These are phyloP conservation scores for Nycticebus coucang DNA, from an alignment of 2,113 vertebrate genomes.

Conservation along the genomic window DNA sequence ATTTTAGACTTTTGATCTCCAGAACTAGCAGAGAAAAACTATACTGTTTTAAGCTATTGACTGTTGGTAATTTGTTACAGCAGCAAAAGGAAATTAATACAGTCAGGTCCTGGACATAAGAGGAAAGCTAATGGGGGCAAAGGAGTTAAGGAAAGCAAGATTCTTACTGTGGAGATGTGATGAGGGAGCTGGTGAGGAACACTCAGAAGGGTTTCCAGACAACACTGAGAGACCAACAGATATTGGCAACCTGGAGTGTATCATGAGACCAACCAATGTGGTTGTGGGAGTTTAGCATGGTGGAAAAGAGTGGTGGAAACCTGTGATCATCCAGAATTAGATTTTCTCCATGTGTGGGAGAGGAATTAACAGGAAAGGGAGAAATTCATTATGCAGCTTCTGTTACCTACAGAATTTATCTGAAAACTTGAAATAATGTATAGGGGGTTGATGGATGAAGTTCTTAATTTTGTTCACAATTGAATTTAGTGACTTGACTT, in stretches of 20 bases:
- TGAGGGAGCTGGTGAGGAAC: neutral
- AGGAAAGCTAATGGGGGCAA: neutral
- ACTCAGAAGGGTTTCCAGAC: neutral
- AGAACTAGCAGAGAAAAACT: neutral
- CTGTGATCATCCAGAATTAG: neutral
- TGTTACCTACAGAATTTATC: neutral
- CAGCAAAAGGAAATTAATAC: neutral
- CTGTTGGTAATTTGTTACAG: neutral
- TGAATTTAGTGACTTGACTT: no score
- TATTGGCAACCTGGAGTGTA: neutral
- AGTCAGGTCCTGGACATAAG: neutral
- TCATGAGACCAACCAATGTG: neutral
- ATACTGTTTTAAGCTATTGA: neutral
- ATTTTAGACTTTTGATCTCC: neutral
- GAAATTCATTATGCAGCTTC: neutral
- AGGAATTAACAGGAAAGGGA: neutral
- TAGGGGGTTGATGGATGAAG: neutral
- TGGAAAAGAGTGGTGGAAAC: neutral
- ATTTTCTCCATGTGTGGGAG: neutral
- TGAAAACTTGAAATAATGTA: slow-evolving; percentile 5
- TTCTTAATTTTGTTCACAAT: neutral
- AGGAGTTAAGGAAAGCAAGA: neutral
- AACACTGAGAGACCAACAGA: neutral
- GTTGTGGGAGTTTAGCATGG: neutral
- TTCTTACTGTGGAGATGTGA: neutral